A percentile compares a stretch with the other conserved stretches of the same genome.
These are phyloP conservation scores for Aix galericulata DNA, from an alignment of 2,113 vertebrate species.

Conservation along the genomic window DNA sequence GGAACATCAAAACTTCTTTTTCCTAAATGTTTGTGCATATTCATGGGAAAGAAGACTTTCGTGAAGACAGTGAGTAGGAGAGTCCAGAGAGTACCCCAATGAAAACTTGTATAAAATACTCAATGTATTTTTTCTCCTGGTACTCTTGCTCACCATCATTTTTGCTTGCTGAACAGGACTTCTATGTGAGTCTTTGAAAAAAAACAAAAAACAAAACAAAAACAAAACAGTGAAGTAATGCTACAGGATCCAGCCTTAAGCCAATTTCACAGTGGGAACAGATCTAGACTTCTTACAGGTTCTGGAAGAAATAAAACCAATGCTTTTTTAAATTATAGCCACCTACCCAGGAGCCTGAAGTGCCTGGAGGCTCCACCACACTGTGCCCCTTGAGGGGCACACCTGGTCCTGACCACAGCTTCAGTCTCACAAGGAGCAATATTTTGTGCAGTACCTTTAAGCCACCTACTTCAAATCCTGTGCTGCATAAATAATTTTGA, in stretches of 20 bases:
- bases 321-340: background rate
- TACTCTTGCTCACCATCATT: background rate
- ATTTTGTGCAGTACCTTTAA: background rate
- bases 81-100: background rate
- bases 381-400: background rate
- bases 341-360: background rate
- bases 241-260: background rate
- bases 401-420: background rate
- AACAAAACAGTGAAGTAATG: background rate
- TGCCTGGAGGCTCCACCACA: background rate
- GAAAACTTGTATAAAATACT: background rate
- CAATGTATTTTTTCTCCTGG: background rate
- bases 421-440: background rate
- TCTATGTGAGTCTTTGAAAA: background rate
- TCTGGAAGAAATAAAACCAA: background rate
- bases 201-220: background rate
- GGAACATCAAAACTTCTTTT: background rate
- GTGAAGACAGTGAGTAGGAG: background rate
- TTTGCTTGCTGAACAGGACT: background rate
- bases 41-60: background rate
- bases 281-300: background rate
- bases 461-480: background rate
- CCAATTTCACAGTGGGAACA: background rate
- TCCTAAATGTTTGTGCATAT: background rate
- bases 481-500: background rate